phyloP scores from a whole-genome alignment of 64 coral and sea anemone species.

The Dendrophyllia cribrosa region DNA sequence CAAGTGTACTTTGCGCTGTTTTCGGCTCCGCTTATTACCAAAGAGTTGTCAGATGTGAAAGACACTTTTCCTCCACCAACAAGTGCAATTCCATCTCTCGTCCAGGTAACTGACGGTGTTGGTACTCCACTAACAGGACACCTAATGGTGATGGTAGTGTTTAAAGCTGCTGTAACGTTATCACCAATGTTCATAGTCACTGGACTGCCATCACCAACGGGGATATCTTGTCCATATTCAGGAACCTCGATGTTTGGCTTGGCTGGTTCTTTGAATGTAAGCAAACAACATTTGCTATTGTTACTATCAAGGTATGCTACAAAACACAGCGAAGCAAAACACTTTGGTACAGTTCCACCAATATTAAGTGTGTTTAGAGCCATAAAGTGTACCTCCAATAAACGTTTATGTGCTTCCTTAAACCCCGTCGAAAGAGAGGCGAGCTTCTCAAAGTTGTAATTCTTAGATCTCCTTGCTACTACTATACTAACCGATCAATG shows the following conservation, averaged over 20 bases:
- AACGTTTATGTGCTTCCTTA: no score
- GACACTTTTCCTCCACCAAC: neutral
- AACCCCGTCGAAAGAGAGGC: no score
- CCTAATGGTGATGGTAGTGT: constrained; percentile 10
- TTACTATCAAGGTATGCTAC: no score
- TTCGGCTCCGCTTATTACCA: constrained; percentile 16
- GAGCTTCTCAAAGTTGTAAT: no score
- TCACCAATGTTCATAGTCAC: constrained; percentile 42
- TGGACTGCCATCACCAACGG: neutral
- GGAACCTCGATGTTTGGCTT: constrained; percentile 64
- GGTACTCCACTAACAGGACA: constrained; percentile 54
- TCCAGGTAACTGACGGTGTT: constrained; percentile 36
- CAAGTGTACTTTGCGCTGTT: constrained; percentile 69
- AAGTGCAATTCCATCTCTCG: constrained; percentile 56
- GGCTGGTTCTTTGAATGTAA: constrained; percentile 47
- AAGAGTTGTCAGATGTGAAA: constrained; percentile 30
- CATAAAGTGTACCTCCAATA: no score
- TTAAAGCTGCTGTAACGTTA: constrained; percentile 35
- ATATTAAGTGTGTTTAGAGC: no score
- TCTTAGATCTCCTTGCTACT: no score
- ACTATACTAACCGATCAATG: no score
- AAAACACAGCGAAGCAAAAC: no score
- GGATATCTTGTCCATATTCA: constrained; percentile 14
- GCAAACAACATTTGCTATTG: no score
- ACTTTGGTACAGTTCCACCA: no score